These are phyloP conservation scores for Ptilodon capucinus DNA, from an alignment of 2,888 invertebrate genomes.

Conservation along the genomic window DNA sequence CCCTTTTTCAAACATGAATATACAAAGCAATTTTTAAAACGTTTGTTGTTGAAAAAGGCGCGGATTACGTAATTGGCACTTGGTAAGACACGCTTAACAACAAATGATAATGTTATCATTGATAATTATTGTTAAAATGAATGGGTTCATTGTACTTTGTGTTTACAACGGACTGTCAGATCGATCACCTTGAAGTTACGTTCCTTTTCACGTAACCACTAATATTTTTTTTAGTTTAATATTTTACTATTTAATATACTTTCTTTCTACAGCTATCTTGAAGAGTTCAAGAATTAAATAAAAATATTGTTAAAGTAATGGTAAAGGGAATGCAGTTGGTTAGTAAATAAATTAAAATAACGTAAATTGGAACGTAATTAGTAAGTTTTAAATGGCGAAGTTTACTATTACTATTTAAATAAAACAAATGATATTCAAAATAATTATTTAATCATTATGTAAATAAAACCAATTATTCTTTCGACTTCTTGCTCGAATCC, in stretches of 20 bases:
- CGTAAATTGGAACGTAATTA: too few relatives aligned
- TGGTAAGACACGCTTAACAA: conserved; percentile 48
- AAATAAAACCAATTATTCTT: conserved; percentile 44
- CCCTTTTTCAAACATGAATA: conserved; percentile 35
- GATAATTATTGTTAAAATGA: conserved; percentile 39
- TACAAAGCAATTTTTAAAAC: conserved; percentile 16
- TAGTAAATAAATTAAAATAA: too few relatives aligned
- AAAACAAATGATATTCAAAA: neutral
- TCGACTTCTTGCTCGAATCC: conserved; percentile 59
- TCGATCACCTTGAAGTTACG: conserved; percentile 26
- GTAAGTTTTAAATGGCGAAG: too few relatives aligned
- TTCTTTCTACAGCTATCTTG: too few relatives aligned
- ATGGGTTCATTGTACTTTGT: conserved; percentile 68
- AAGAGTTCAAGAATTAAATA: too few relatives aligned
- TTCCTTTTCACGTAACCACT: conserved; percentile 20
- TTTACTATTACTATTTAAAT: neutral
- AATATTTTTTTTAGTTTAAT: too few relatives aligned
- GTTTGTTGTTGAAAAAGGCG: neutral
- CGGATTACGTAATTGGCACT: conserved; percentile 20
- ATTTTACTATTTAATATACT: too few relatives aligned
- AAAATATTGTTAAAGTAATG: too few relatives aligned
- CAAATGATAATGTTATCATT: conserved; percentile 45
- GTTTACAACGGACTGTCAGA: conserved; percentile 59
- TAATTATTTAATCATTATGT: conserved; percentile 20
- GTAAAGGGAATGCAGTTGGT: too few relatives aligned